Conservation (phyloP, 2,888 invertebrate genomes). For the Latrodectus hesperus region DNA sequence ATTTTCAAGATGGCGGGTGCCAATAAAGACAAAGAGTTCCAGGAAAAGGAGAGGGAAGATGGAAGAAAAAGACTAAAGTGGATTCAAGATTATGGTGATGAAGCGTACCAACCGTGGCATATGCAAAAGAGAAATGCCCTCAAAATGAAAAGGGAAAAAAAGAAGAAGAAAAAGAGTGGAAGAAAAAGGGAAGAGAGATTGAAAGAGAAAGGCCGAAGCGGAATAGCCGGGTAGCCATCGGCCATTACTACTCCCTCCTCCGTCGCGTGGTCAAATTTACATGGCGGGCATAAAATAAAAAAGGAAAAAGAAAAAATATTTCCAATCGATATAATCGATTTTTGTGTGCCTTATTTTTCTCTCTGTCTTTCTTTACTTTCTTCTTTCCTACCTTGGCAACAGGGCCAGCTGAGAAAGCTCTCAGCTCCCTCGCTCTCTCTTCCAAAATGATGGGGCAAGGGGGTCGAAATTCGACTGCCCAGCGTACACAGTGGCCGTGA, state of each 20-base stretch:
- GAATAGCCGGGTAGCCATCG: constrained; percentile 58
- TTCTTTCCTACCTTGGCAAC: constrained; percentile 67
- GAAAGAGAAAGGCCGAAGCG: constrained; percentile 9
- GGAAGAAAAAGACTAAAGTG: constrained; percentile 17
- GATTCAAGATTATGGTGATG: constrained; percentile 68
- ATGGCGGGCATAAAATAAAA: constrained; percentile 67
- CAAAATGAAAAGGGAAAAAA: constrained; percentile 30
- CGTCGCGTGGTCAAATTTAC: constrained; percentile 68
- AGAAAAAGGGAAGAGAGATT: constrained; percentile 17
- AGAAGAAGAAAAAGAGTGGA: constrained; percentile 8
- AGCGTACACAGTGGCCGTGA: not conserved
- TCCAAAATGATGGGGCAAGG: constrained; percentile 12
- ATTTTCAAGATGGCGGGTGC: constrained; percentile 61
- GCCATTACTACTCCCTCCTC: constrained; percentile 60
- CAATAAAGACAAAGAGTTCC: constrained; percentile 59
- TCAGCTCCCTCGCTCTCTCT: constrained; percentile 43
- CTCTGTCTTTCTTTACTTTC: constrained; percentile 25
- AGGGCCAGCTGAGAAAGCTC: constrained; percentile 65
- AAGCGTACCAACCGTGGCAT: constrained; percentile 55
- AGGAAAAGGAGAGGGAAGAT: constrained; percentile 24
- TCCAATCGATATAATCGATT: constrained; percentile 68
- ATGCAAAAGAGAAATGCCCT: constrained; percentile 66
- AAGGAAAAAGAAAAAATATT: constrained; percentile 53
- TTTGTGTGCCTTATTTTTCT: constrained; percentile 58
- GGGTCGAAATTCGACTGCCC: constrained; percentile 35